Conservation (phyloP, 2,113 vertebrate species). For the Piprites chloris region DNA sequence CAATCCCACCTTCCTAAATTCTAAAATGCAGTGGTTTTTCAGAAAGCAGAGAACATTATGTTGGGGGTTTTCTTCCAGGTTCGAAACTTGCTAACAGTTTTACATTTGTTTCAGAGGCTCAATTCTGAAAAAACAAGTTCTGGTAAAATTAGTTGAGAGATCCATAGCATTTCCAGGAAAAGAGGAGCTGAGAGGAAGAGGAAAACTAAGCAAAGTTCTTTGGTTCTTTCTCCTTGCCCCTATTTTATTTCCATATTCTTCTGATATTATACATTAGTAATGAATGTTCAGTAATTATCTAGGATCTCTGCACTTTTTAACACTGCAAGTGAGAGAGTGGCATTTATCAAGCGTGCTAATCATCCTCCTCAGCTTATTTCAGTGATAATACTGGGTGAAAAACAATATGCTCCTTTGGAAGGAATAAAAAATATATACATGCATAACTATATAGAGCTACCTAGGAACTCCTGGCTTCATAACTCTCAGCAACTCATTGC, state of each 20-base stretch:
- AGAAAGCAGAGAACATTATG: neutral
- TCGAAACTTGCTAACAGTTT: neutral
- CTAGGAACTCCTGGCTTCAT: neutral
- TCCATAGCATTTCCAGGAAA: neutral
- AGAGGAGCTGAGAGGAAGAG: neutral
- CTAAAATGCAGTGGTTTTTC: neutral
- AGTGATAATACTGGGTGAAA: neutral
- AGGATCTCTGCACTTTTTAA: neutral
- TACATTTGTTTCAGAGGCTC: neutral
- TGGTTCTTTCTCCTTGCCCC: neutral
- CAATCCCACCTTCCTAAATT: neutral
- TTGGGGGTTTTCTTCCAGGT: accelerated
- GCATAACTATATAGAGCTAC: neutral
- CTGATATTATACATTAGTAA: neutral
- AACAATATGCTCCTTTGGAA: neutral
- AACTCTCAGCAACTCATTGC: neutral
- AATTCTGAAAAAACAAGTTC: neutral
- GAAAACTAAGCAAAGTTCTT: neutral
- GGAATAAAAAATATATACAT: neutral
- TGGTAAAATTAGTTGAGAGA: neutral
- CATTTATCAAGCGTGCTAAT: neutral
- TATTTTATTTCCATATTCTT: neutral
- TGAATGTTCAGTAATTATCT: neutral
- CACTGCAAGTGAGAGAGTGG: neutral
- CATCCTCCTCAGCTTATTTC: neutral